These are phyloP conservation scores for Trichomycterus rosablanca DNA, from an alignment of 2,113 vertebrate species.

Conservation along the genomic window DNA sequence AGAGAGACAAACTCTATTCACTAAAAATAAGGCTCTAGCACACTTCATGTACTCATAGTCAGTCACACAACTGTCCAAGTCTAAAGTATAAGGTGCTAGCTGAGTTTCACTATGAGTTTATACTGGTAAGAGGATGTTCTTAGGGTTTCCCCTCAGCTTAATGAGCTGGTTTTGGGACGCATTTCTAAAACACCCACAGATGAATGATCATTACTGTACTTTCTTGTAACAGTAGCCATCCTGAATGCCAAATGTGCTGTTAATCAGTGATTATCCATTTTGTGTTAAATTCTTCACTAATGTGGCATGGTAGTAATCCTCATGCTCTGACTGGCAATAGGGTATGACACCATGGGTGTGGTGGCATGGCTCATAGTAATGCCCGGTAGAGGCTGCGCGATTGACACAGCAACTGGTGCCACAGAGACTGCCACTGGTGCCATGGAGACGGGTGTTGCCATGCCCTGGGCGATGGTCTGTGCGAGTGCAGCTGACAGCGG, in stretches of 20 bases:
- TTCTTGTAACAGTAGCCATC: no score
- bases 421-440: slow-evolving; percentile 91
- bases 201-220: no score
- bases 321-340: slow-evolving; percentile 96
- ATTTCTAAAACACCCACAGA: neutral
- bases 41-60: slow-evolving; percentile 9
- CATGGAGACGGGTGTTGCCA: slow-evolving; percentile 95
- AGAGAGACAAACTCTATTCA: no score
- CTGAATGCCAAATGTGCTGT: no score
- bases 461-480: slow-evolving; percentile 91
- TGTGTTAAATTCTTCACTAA: slow-evolving; percentile 55
- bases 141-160: neutral
- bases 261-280: no score
- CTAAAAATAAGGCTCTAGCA: no score
- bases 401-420: slow-evolving; percentile 89
- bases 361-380: slow-evolving; percentile 98
- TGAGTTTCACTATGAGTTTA: no score
- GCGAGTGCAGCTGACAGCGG: slow-evolving; percentile 88
- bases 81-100: no score
- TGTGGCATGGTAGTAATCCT: slow-evolving; percentile 93
- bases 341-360: slow-evolving; percentile 93
- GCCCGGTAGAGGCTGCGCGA: slow-evolving; percentile 86
- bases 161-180: neutral
- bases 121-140: slow-evolving; percentile 1
- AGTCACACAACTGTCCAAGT: neutral